Percentiles rank a stretch among this genome's conserved stretches.
phyloP scores from a whole-genome alignment of 2,113 vertebrate species.

The Colinus virginianus region DNA sequence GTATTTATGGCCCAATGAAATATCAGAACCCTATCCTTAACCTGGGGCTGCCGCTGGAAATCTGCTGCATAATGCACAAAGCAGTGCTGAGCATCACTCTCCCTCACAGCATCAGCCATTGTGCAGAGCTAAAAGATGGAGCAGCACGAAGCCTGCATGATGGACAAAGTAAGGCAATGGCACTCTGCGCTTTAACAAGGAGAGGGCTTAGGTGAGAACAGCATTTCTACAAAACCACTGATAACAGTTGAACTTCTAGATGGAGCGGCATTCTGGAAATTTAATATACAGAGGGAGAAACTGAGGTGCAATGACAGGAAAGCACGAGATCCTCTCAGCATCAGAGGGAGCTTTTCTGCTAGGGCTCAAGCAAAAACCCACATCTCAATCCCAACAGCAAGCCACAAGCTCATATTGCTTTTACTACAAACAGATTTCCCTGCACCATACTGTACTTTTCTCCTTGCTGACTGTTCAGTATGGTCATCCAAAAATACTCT shows the following conservation, averaged over 20 bases:
- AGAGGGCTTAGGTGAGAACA: background rate
- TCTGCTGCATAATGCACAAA: constrained; percentile 2
- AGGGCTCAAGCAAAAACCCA: constrained; percentile 26
- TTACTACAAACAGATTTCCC: constrained; percentile 61
- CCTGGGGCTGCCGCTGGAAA: constrained; percentile 1
- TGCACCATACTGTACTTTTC: constrained; percentile 35
- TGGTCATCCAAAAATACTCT: constrained; percentile 49
- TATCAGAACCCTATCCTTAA: constrained; percentile 26
- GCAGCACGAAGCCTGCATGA: background rate
- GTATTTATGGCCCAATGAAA: constrained; percentile 18
- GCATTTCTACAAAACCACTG: background rate
- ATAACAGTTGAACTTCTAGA: background rate
- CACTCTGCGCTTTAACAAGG: background rate
- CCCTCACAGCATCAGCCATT: background rate
- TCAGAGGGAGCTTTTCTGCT: background rate
- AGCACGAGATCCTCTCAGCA: background rate
- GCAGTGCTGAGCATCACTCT: background rate
- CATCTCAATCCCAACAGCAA: background rate
- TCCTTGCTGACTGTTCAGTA: constrained; percentile 59
- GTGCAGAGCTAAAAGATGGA: background rate
- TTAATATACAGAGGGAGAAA: background rate
- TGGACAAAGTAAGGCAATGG: background rate
- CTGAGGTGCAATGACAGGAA: background rate
- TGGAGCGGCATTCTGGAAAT: background rate
- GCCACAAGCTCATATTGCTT: constrained; percentile 26